These are phyloP conservation scores for Nothobranchius furzeri DNA, from an alignment of 2,113 vertebrate genomes.

Conservation along the genomic window DNA sequence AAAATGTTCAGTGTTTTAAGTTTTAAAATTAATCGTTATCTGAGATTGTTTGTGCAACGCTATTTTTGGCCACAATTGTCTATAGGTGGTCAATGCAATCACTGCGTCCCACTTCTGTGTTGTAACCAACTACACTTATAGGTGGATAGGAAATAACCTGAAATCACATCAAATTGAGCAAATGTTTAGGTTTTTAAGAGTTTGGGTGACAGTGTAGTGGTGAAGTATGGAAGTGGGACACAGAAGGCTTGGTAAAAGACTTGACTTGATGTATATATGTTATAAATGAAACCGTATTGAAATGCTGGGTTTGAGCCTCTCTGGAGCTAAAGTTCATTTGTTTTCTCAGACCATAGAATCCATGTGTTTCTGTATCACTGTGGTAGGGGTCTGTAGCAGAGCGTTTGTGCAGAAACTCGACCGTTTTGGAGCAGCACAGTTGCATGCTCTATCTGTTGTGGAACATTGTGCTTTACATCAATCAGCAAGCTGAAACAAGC, in stretches of 20 bases:
- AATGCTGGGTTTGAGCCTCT: conserved; percentile 63
- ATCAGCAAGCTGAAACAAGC: conserved; percentile 17
- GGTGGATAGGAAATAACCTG: not conserved
- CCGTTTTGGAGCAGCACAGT: conserved; percentile 1
- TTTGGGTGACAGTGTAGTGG: not conserved
- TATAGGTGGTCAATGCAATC: conserved; percentile 10
- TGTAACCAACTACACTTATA: not conserved
- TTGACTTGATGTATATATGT: conserved; percentile 8
- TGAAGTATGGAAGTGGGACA: conserved; percentile 19
- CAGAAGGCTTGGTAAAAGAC: not conserved
- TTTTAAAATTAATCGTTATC: conserved; percentile 27
- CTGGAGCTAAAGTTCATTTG: not conserved
- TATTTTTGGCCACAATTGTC: conserved; percentile 20
- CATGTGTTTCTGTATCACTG: conserved; percentile 1
- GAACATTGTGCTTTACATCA: not conserved
- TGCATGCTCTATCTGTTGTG: not conserved
- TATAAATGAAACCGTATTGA: conserved; percentile 10
- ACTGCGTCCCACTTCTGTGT: conserved; percentile 24
- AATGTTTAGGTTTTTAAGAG: not conserved
- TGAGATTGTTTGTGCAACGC: not conserved
- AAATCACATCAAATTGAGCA: no score
- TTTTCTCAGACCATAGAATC: conserved; percentile 8
- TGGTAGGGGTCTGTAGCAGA: not conserved
- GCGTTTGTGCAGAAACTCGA: not conserved
- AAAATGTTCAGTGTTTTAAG: conserved; percentile 47